Evolutionary conservation across 64 coral and sea anemone genomes (phyloP), one percentile per base, ranked within the genome.

Genomic region (Cladopsammia gracilis): DNA sequence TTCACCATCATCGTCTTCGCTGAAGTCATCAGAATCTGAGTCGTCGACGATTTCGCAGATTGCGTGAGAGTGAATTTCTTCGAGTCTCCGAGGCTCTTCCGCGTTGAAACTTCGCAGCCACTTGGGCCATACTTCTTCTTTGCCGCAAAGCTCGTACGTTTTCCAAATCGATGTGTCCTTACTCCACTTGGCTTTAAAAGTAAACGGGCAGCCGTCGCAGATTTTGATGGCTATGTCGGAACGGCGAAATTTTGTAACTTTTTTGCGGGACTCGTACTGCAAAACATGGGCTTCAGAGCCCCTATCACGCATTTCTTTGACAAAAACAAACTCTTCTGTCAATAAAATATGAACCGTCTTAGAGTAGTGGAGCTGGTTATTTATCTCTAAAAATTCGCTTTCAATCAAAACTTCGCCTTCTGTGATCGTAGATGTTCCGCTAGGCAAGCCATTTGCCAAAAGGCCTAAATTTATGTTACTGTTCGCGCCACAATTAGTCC

Each of bases 321-420:
- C 67, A 57, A 86, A 93, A 23, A 93, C 42, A 78, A 93, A 93
- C 54, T 93, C 91, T 5, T 83, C 83, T 26, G 91, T 93, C 23
- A 93, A 62, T 56, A 93, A 68, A 87, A 93, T 93, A 57, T 85
- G 71, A 48, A 93, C 91, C 5, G 83, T 56, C 48, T 93, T 93
- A 62, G 83, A 83, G 19, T 47, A 70, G 45, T 85, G 85, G 22
- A 87, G 82, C 26, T 93, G 91, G 64, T 73, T 75, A 53, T 86
- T 68, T 2, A 93, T 60, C 73, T 93, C 91, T 7, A 87, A 26
- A 64, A 93, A 93, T 70, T 93, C 91, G 20, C 91, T 85, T 52
- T 93, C 91, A 85, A 93, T 93, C 81, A 93, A 78, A 82, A 93
- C 82, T n/a, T 93, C 82, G 16, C 82, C 61, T 11, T 93, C 81